Conservation (phyloP, 2,797 vertebrate species). For the Capromys pilorides region DNA sequence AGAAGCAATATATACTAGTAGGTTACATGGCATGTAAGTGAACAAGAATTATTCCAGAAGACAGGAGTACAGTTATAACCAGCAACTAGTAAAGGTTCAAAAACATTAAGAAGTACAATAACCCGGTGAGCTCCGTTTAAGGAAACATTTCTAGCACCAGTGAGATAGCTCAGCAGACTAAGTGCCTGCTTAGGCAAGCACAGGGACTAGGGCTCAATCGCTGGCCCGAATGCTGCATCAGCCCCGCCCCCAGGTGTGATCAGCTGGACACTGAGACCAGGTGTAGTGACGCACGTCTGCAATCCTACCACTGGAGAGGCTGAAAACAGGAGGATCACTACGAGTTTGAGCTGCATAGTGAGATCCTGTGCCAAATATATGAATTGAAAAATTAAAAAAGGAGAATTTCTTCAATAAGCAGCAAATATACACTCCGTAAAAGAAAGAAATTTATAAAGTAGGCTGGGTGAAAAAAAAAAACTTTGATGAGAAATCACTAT, state of each 20-base stretch:
- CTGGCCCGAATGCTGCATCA: no score
- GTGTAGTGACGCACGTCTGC: no score
- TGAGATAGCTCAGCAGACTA: no score
- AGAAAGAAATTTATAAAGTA: background rate
- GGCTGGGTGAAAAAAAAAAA: background rate
- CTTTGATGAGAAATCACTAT: background rate
- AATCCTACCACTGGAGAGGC: no score
- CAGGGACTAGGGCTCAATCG: no score
- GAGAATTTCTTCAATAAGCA: constrained; percentile 7
- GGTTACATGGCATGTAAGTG: background rate
- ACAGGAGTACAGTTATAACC: background rate
- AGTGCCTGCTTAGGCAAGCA: no score
- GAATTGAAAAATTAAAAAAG: background rate
- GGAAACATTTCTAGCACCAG: background rate
- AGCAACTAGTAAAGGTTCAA: background rate
- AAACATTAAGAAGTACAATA: background rate
- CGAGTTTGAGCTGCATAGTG: no score
- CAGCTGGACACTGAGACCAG: no score
- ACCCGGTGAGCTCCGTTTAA: background rate
- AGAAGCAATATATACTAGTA: background rate
- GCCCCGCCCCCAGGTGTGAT: no score
- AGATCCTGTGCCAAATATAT: no score
- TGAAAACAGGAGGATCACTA: no score
- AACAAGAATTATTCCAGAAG: background rate
- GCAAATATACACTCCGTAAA: background rate